Base-by-base conservation (phyloP, 1,140 invertebrate genomes). In the Leucophenga varia region DNA sequence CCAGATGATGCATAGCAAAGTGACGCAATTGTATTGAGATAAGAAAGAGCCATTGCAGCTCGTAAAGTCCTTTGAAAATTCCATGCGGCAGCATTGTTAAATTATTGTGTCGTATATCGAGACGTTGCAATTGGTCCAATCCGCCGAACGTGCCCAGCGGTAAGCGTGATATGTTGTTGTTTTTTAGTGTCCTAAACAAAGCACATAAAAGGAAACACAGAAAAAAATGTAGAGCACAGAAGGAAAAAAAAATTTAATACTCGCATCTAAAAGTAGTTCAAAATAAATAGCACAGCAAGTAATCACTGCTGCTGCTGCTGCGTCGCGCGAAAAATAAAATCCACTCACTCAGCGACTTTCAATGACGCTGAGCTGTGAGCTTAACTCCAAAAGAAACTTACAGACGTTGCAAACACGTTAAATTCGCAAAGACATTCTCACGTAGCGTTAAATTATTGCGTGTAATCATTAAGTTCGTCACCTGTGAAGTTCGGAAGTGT, bases 81-180 rank as follows among this genome's bases (percentile, higher is more conserved):
- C 74, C 78, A 5, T 52, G 30, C 2, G 56, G 51, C 41, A 82
- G 57, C 52, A 72, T 56, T 19, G 52, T 54, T 22, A 82, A 59
- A 28, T 61, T 64, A 61, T 82, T 82, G 22, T 79, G 64, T 18
- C 74, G 55, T 6, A 82, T 35, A 42, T 75, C 63, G 1, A 74
- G 58, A 1, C 53, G 55, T 46, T 74, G 55, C 43, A 74, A 36
- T 13, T 57, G 52, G 10, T 40, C 42, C 17, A 74, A 39, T 9
- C 61, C 59, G 16, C 32, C 47, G 28, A 74, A 74, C 30, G 51
- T 54, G 42, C 57, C 67, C 43, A 55, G 30, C 9, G 71, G 71
- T 35, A 74, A 37, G 19, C 39, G 54, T 67, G 67, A 71, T 74
- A 74, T 74, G 68, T 74, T 74, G 45, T 69, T 67, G 41, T 58